phyloP scores from a whole-genome alignment of 1,140 invertebrate genomes.

The Pseudomyrmex gracilis region DNA sequence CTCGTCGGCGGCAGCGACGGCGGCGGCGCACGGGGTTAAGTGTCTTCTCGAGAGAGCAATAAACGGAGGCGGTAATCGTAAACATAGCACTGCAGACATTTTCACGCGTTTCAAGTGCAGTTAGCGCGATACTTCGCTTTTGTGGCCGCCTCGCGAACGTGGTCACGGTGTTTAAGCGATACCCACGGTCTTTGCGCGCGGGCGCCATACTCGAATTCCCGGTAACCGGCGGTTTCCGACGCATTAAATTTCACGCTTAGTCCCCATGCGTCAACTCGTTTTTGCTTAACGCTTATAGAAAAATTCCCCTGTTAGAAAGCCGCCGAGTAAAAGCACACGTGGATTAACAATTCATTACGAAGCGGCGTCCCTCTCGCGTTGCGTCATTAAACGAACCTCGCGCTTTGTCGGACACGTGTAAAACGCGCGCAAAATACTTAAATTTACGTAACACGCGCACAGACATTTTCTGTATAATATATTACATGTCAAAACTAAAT shows the following conservation, averaged over 20 bases:
- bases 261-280: constrained; percentile 18
- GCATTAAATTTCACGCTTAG: constrained; percentile 51
- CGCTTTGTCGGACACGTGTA: not conserved
- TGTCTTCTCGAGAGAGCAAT: constrained; percentile 39
- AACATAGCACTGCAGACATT: constrained; percentile 61
- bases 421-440: not conserved
- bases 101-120: constrained; percentile 61
- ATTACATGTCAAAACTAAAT: not conserved
- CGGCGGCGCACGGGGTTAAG: constrained; percentile 51
- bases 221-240: constrained; percentile 49
- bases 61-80: constrained; percentile 63
- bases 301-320: constrained; percentile 32
- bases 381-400: not conserved
- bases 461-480: not conserved
- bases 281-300: not conserved
- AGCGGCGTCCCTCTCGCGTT: not conserved
- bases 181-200: constrained; percentile 43
- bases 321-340: constrained; percentile 3
- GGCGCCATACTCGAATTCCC: constrained; percentile 14
- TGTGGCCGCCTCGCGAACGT: constrained; percentile 52
- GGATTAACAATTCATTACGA: not conserved
- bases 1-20: not conserved
- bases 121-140: constrained; percentile 61
- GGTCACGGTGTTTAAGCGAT: constrained; percentile 53
- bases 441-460: not conserved